A percentile compares a stretch with the other conserved stretches of the same genome.
Conservation (phyloP, 2,113 vertebrate genomes). For the Nothobranchius furzeri region DNA sequence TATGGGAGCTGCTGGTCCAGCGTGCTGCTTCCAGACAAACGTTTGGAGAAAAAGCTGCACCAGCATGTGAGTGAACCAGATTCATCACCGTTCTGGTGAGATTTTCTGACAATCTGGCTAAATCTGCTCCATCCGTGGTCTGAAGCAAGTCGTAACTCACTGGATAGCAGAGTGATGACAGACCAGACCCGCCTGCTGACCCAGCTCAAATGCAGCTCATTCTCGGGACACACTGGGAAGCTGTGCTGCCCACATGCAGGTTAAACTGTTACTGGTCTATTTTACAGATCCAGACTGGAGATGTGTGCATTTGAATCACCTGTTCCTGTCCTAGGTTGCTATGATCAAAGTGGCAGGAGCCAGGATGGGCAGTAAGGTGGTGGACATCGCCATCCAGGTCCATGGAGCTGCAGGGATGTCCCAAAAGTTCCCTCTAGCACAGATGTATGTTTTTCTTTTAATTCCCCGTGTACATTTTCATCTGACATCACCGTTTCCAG, state of each 20-base stretch:
- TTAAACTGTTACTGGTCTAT: conserved; percentile 39
- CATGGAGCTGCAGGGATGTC: conserved; percentile 88
- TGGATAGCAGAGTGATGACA: conserved; percentile 91
- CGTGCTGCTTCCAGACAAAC: conserved; percentile 78
- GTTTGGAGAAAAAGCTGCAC: conserved; percentile 87
- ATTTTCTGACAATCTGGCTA: background rate
- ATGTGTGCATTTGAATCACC: no score
- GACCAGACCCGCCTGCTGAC: conserved; percentile 89
- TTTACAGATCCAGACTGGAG: background rate
- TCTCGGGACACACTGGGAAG: conserved; percentile 81
- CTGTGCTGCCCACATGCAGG: conserved; percentile 87
- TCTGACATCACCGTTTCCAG: conserved; percentile 57
- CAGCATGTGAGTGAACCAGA: conserved; percentile 81
- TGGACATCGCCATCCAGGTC: conserved; percentile 90
- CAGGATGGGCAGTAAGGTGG: conserved; percentile 84
- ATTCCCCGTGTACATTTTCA: no score
- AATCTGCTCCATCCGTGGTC: background rate
- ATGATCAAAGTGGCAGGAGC: conserved; percentile 93
- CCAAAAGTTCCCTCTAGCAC: conserved; percentile 88
- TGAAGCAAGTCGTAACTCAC: conserved; percentile 91
- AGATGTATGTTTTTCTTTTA: conserved; percentile 81
- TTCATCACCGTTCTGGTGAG: background rate
- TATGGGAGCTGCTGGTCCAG: conserved; percentile 90
- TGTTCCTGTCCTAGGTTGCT: conserved; percentile 78
- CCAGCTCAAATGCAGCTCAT: conserved; percentile 83